phyloP scores from a whole-genome alignment of 2,888 invertebrate species.

The Clostera curtula region DNA sequence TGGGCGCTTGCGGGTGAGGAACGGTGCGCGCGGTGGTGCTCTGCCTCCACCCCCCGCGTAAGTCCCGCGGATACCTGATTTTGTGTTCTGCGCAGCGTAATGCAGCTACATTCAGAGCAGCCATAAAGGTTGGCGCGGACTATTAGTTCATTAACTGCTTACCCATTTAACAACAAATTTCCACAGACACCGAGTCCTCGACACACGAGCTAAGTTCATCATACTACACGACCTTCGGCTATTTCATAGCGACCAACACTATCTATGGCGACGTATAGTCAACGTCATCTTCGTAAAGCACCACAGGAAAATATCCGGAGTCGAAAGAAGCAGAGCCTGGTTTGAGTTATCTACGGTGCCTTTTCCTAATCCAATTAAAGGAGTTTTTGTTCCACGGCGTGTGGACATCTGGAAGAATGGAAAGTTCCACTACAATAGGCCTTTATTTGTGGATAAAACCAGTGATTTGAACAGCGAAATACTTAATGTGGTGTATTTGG shows the following conservation, averaged over 20 bases:
- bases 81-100: too few relatives aligned
- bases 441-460: conserved; percentile 76
- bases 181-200: conserved; percentile 78
- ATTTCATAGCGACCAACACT: conserved; percentile 78
- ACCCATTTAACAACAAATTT: too few relatives aligned
- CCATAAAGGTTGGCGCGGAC: too few relatives aligned
- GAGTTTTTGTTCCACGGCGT: conserved; percentile 75
- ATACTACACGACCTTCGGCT: conserved; percentile 81
- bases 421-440: conserved; percentile 69
- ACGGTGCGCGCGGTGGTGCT: too few relatives aligned
- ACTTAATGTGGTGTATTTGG: conserved; percentile 77
- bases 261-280: conserved; percentile 85
- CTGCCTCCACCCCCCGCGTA: too few relatives aligned
- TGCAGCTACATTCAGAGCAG: too few relatives aligned
- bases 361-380: conserved; percentile 77
- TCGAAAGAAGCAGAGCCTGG: conserved; percentile 63
- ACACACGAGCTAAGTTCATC: conserved; percentile 82
- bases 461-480: conserved; percentile 73
- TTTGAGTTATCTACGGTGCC: conserved; percentile 84
- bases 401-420: conserved; percentile 81
- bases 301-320: conserved; percentile 46
- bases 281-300: conserved; percentile 82
- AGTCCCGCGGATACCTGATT: too few relatives aligned
- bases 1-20: too few relatives aligned
- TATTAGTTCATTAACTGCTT: too few relatives aligned